Conservation (phyloP, 2,113 vertebrate species). For the Dasyornis broadbenti region DNA sequence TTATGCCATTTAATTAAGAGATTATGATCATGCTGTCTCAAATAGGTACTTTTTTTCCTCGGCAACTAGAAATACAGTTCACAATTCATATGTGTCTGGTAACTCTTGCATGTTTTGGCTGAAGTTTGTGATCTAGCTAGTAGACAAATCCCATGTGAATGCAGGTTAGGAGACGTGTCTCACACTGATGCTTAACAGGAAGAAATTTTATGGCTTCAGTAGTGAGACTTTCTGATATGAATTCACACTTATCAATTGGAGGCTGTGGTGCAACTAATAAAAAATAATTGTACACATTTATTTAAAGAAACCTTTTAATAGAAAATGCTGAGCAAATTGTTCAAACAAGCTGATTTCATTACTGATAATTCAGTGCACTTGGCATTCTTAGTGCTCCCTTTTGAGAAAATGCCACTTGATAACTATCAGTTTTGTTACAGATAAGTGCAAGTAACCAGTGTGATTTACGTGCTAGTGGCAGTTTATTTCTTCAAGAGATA, state of each 20-base stretch:
- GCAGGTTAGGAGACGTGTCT: accelerated
- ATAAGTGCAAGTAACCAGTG: neutral
- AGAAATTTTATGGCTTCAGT: neutral
- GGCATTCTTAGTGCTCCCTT: neutral
- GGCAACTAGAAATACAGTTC: neutral
- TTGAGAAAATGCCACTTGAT: neutral
- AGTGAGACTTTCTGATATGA: neutral
- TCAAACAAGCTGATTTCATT: neutral
- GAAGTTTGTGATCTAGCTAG: neutral
- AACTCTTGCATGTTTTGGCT: neutral
- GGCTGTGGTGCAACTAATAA: neutral
- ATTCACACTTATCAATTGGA: neutral
- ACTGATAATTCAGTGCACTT: neutral
- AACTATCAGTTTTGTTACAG: neutral
- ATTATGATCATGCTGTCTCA: neutral
- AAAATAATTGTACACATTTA: neutral
- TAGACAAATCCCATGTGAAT: neutral
- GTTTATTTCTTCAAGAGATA: neutral
- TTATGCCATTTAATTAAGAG: neutral
- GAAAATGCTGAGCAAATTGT: neutral
- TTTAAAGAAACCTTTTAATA: neutral
- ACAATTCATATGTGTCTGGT: accelerated
- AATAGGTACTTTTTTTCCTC: accelerated
- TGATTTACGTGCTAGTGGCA: neutral
- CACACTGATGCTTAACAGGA: neutral